A percentile compares a stretch with the other conserved stretches of the same genome.
These are phyloP conservation scores for Baryphthengus martii DNA, from an alignment of 2,113 vertebrate genomes.

Conservation along the genomic window DNA sequence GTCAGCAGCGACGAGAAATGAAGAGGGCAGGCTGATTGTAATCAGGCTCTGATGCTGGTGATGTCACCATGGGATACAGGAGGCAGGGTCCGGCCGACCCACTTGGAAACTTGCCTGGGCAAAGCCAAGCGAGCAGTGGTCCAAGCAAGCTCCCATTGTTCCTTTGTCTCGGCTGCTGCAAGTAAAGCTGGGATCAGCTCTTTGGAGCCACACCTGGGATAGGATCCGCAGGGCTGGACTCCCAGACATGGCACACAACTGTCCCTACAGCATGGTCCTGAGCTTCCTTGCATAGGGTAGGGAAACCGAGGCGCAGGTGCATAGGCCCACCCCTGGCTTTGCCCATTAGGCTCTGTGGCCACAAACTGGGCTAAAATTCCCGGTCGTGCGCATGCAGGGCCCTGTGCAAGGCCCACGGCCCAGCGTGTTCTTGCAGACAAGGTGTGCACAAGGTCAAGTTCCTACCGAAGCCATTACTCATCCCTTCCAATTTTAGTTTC, in stretches of 20 bases:
- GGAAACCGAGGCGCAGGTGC: background rate
- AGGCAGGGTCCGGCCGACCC: fast-evolving
- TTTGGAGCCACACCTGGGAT: fast-evolving
- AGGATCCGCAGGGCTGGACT: fast-evolving
- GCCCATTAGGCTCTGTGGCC: fast-evolving
- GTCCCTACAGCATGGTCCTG: background rate
- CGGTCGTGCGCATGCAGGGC: fast-evolving
- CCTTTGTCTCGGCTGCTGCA: background rate
- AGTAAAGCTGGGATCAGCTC: background rate
- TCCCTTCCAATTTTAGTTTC: background rate
- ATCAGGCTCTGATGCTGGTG: background rate
- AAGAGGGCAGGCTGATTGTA: background rate
- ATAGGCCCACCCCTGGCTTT: background rate
- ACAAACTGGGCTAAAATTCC: background rate
- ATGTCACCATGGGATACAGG: background rate
- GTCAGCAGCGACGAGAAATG: background rate
- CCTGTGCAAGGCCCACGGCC: fast-evolving
- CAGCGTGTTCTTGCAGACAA: background rate
- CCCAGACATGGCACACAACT: fast-evolving
- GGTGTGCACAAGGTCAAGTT: background rate
- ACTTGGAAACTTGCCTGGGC: background rate
- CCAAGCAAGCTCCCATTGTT: fast-evolving
- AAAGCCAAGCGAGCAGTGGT: background rate
- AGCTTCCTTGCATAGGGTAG: background rate
- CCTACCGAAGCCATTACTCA: background rate